Percentiles rank a stretch among this genome's conserved stretches.
phyloP scores from a whole-genome alignment of 2,888 invertebrate genomes.

The Eristalis tenax region DNA sequence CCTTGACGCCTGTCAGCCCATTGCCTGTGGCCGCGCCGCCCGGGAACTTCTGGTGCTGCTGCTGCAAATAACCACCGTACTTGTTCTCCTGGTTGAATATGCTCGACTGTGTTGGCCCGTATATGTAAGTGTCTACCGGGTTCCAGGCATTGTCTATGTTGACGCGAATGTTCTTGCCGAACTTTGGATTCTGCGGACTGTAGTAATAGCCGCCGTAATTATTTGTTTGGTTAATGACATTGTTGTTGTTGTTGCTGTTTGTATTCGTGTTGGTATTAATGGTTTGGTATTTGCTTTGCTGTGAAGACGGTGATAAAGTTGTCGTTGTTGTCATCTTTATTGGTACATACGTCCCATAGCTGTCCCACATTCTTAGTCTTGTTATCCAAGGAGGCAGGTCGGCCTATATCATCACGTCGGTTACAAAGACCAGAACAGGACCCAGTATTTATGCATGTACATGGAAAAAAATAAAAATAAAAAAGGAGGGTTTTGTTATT shows the following conservation, averaged over 20 bases:
- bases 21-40: slow-evolving; percentile 72
- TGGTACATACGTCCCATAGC: slow-evolving; percentile 83
- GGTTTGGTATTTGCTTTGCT: slow-evolving; percentile 65
- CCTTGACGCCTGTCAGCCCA: slow-evolving; percentile 78
- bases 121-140: slow-evolving; percentile 81
- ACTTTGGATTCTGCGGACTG: slow-evolving; percentile 80
- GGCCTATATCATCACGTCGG: slow-evolving; percentile 74
- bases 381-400: slow-evolving; percentile 85
- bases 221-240: slow-evolving; percentile 77
- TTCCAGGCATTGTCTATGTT: slow-evolving; percentile 82
- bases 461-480: slow-evolving; percentile 18
- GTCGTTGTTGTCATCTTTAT: slow-evolving; percentile 80
- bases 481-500: slow-evolving; percentile 65
- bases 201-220: slow-evolving; percentile 80
- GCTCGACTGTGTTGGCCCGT: slow-evolving; percentile 81
- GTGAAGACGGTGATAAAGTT: slow-evolving; percentile 76
- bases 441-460: slow-evolving; percentile 51
- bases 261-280: slow-evolving; percentile 29
- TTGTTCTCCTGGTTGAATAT: slow-evolving; percentile 81
- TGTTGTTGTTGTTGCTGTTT: slow-evolving; percentile 58
- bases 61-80: slow-evolving; percentile 80
- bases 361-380: slow-evolving; percentile 89
- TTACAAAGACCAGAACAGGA: slow-evolving; percentile 34
- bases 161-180: slow-evolving; percentile 80
- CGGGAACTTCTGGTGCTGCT: slow-evolving; percentile 73